phyloP scores from a whole-genome alignment of 2,797 vertebrate species.

The Artibeus lituratus region DNA sequence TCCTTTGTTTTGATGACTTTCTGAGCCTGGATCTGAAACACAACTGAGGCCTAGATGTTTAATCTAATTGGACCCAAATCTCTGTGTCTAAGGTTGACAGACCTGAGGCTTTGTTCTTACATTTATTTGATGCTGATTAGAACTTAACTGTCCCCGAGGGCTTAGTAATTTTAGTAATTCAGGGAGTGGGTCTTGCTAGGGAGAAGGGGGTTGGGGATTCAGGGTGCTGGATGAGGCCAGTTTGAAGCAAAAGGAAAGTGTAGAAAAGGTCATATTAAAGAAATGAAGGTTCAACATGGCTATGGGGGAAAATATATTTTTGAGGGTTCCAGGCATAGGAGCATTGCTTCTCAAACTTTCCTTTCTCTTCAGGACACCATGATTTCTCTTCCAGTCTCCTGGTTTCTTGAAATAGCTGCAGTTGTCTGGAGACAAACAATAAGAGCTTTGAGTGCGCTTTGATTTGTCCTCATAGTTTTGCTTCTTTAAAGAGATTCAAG shows the following conservation, averaged over 20 bases:
- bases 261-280: not conserved
- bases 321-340: not conserved
- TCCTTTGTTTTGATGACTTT: not conserved
- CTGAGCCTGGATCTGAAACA: not conserved
- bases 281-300: not conserved
- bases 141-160: not conserved
- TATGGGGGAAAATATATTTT: not conserved
- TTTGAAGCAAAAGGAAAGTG: not conserved
- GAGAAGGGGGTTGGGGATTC: not conserved
- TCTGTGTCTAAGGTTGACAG: not conserved
- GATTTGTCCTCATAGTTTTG: not conserved
- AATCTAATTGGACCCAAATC: not conserved
- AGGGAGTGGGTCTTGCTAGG: no score
- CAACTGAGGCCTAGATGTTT: not conserved
- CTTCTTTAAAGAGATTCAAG: not conserved
- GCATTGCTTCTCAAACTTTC: not conserved
- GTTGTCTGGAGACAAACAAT: not conserved
- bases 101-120: not conserved
- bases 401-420: not conserved
- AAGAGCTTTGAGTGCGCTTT: not conserved
- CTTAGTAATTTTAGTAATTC: no score
- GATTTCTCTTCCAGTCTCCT: not conserved
- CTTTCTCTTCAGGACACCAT: not conserved
- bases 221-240: not conserved
- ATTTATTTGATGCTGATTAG: not conserved